Evolutionary conservation across 35 echinoderm and acorn worm species (phyloP), one percentile per base, ranked within the genome.

Genomic region (Heliocidaris tuberculata): DNA sequence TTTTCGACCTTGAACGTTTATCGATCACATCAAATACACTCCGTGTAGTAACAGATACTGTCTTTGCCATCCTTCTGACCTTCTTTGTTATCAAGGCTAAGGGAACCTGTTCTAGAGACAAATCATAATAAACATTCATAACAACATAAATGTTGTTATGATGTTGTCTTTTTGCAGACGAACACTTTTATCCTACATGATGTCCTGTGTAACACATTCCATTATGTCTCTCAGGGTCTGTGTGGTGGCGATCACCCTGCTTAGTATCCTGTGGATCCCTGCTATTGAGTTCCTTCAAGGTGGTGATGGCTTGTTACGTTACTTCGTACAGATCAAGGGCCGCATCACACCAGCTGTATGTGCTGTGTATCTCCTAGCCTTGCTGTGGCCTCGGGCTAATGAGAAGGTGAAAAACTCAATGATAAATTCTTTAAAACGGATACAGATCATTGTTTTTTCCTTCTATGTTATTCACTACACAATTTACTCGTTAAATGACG

Each of bases 341-440:
- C 70, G 70, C 27, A 59, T 94, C 13, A 47, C 61, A 9, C 31
- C 93, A 78, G 54, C 54, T 70, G 35, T 94, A 30, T 70, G 54
- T 13, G 93, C 93, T 13, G 54, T 94, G 11, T 94, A 70, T 59
- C 30, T 94, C 27, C 32, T 42, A 13, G 59, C 54, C 32, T 31
- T 94, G 47, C 86, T 94, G 3, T 94, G 48, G 48, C 93, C 93
- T 27, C 21, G 93, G 32, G 93, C 93, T 19, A 94, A 94, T 31
- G 93, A 94, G 78, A 21, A 71, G 60, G 93, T 94, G 27, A 85
- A 29, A 19, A 85, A 29, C 70, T 85, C 70, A 85, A 29, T 19
- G 15, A 85, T 85, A 15, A 19, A 19, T 85, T 19, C 70, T 85
- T 85, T 85, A 19, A 15, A 85, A 85, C 0, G 4, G 70, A 15